These are phyloP conservation scores for Eucidaris tribuloides DNA, from an alignment of 35 echinoderm and acorn worm species.

Conservation along the genomic window DNA sequence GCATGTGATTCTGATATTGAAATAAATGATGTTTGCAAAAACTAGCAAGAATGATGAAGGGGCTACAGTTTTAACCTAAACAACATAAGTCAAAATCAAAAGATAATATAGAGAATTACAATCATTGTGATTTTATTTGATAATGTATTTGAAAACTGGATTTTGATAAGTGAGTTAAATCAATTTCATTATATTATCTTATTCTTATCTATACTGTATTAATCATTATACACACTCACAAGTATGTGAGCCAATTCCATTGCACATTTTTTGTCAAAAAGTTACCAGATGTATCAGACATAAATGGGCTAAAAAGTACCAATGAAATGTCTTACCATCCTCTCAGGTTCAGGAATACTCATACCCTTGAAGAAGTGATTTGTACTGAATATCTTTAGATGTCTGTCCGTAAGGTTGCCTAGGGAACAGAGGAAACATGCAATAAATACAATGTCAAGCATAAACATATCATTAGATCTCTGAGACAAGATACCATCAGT, in stretches of 20 bases:
- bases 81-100: neutral
- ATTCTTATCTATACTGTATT: neutral
- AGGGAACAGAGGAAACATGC: constrained; percentile 9
- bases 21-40: neutral
- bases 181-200: neutral
- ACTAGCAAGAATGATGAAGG: neutral
- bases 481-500: neutral
- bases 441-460: no score
- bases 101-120: neutral
- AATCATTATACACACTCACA: no score
- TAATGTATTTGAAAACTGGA: neutral
- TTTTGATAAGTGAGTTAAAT: neutral
- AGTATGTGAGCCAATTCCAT: neutral
- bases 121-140: neutral
- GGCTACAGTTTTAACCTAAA: neutral
- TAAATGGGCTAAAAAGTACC: neutral
- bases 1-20: neutral
- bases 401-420: constrained; percentile 98
- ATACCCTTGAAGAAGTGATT: constrained; percentile 98
- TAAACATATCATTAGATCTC: no score
- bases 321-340: constrained; percentile 52
- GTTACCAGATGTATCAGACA: neutral
- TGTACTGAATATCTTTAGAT: constrained; percentile 95
- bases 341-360: constrained; percentile 90
- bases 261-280: neutral